Conservation (phyloP, 2,888 invertebrate genomes). For the Nematopogon swammerdamellus region DNA sequence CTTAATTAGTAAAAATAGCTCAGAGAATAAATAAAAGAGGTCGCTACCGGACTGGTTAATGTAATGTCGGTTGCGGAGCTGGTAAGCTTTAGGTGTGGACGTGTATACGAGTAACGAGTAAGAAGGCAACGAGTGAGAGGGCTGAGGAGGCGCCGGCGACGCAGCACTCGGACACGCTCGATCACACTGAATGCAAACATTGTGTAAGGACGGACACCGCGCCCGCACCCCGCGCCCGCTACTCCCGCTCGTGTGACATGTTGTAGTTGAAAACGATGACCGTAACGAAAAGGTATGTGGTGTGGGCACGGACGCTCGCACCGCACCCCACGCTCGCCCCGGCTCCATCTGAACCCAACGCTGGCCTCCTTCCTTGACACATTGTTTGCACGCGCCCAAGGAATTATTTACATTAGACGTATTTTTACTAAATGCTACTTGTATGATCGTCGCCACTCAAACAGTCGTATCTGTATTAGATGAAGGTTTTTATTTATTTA, state of each 20-base stretch:
- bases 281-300: constrained; percentile 53
- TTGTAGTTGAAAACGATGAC: constrained; percentile 46
- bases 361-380: constrained; percentile 80
- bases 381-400: constrained; percentile 74
- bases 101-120: constrained; percentile 17
- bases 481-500: too few species aligned
- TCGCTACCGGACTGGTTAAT: neutral
- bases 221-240: constrained; percentile 26
- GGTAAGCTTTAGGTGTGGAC: neutral
- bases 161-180: constrained; percentile 14
- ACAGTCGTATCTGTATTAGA: too few species aligned
- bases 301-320: constrained; percentile 10
- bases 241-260: constrained; percentile 40
- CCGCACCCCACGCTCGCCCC: constrained; percentile 2
- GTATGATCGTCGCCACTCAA: constrained; percentile 10
- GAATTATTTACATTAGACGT: constrained; percentile 21
- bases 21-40: neutral
- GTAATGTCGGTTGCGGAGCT: neutral
- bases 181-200: constrained; percentile 47
- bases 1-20: neutral
- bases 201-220: constrained; percentile 56
- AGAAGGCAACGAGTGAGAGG: constrained; percentile 19
- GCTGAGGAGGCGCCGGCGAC: constrained; percentile 9
- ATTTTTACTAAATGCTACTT: constrained; percentile 7
- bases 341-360: constrained; percentile 38